Evolutionary conservation across 1,140 invertebrate species (phyloP).

Genomic region (Papilio helenus): DNA sequence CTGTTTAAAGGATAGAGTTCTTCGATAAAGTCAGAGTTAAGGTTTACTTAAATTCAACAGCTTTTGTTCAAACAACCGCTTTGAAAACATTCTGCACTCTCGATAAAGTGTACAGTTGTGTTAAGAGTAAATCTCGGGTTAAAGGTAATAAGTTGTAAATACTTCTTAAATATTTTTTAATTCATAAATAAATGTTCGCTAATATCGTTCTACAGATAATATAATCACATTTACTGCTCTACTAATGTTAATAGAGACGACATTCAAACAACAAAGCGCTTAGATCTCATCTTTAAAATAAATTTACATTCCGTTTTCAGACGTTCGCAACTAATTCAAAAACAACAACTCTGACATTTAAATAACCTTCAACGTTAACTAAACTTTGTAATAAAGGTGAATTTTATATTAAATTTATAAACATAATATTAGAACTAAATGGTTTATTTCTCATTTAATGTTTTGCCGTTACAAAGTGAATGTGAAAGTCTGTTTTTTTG

Average conservation of each 20-base stretch:
- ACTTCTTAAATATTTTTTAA: not conserved
- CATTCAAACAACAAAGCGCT: constrained; percentile 1
- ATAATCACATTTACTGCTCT: not conserved
- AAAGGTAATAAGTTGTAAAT: not conserved
- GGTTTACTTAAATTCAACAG: constrained; percentile 23
- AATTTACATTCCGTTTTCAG: not conserved
- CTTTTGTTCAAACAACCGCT: constrained; percentile 31
- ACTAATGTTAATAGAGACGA: constrained; percentile 1
- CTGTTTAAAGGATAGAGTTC: not conserved
- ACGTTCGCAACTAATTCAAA: constrained; percentile 9
- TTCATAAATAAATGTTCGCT: not conserved
- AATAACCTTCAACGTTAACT: constrained; percentile 2
- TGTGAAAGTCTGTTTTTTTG: too few relatives aligned
- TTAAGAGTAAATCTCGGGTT: constrained; percentile 23
- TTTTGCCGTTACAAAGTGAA: not conserved
- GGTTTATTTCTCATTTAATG: not conserved
- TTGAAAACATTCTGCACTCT: constrained; percentile 28
- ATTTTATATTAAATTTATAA: not conserved
- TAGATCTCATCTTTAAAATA: constrained; percentile 20
- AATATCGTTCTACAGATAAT: not conserved
- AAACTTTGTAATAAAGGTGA: not conserved
- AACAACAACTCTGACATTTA: constrained; percentile 18
- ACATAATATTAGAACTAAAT: not conserved
- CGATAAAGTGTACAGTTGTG: constrained; percentile 27
- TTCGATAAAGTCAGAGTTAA: not conserved